These are phyloP conservation scores for Mayetiola destructor DNA, from an alignment of 2,888 invertebrate genomes.

Conservation along the genomic window DNA sequence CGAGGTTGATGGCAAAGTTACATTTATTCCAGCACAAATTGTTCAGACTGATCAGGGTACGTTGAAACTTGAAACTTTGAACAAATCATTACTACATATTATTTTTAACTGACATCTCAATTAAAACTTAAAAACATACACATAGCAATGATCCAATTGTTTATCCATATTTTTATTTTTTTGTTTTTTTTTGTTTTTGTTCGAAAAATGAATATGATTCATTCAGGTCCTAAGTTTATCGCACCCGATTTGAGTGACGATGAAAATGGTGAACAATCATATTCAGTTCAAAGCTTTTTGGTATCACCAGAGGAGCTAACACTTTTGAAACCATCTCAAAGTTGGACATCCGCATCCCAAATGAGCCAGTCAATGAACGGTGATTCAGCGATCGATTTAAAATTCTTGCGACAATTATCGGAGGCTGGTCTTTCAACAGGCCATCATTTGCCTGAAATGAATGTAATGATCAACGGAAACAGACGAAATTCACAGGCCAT, in stretches of 20 bases:
- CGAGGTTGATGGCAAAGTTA: slow-evolving; percentile 52
- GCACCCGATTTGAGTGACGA: slow-evolving; percentile 53
- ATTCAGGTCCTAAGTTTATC: slow-evolving; percentile 46
- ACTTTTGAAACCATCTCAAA: slow-evolving; percentile 32
- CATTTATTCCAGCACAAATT: slow-evolving; percentile 66
- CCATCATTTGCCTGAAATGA: too few relatives aligned
- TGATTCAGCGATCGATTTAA: slow-evolving; percentile 47
- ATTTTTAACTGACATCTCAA: background rate
- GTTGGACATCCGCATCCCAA: slow-evolving; percentile 17
- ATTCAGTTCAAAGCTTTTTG: slow-evolving; percentile 54
- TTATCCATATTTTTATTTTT: background rate
- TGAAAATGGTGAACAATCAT: slow-evolving; percentile 44
- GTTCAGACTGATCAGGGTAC: slow-evolving; percentile 47
- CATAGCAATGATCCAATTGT: background rate
- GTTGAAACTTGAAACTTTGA: background rate
- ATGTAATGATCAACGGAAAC: too few relatives aligned
- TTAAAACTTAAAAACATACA: background rate
- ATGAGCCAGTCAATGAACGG: slow-evolving; percentile 33
- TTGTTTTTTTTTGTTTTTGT: background rate
- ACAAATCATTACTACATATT: background rate
- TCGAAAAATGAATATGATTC: background rate
- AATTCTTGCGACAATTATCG: slow-evolving; percentile 49
- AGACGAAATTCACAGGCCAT: slow-evolving; percentile 18
- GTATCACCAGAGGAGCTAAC: slow-evolving; percentile 38
- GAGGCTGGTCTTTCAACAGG: slow-evolving; percentile 46